These are phyloP conservation scores for Yponomeuta sedellus DNA, from an alignment of 2,888 invertebrate genomes.

Conservation along the genomic window DNA sequence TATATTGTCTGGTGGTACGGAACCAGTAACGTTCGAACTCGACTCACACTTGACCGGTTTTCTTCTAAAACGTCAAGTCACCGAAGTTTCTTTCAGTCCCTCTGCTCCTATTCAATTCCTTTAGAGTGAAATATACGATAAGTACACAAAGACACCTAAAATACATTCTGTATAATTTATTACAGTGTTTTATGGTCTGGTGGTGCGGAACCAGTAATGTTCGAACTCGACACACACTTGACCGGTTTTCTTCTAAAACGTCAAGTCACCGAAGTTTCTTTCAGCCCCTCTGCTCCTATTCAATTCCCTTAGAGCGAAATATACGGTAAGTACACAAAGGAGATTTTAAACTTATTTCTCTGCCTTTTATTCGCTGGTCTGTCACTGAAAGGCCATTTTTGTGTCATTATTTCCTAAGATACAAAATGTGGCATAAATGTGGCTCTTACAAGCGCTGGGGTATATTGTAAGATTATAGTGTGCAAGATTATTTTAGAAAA, in stretches of 20 bases:
- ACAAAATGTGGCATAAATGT: too few relatives aligned
- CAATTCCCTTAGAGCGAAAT: neutral
- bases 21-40: too few relatives aligned
- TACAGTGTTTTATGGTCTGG: too few relatives aligned
- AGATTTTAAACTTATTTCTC: neutral
- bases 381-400: neutral
- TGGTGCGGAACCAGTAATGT: too few relatives aligned
- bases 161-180: too few relatives aligned
- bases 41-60: neutral
- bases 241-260: neutral
- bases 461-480: too few relatives aligned
- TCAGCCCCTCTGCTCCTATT: neutral
- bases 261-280: neutral
- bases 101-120: neutral
- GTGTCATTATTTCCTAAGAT: neutral
- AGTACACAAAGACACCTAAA: neutral
- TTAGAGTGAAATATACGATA: neutral
- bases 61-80: neutral
- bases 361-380: neutral
- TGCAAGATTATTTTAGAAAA: too few relatives aligned
- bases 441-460: too few relatives aligned
- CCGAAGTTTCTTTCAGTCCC: neutral
- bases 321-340: neutral
- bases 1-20: too few relatives aligned
- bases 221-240: too few relatives aligned